Conservation (phyloP, 2,113 vertebrate species). For the Notarius lentiginosus region DNA sequence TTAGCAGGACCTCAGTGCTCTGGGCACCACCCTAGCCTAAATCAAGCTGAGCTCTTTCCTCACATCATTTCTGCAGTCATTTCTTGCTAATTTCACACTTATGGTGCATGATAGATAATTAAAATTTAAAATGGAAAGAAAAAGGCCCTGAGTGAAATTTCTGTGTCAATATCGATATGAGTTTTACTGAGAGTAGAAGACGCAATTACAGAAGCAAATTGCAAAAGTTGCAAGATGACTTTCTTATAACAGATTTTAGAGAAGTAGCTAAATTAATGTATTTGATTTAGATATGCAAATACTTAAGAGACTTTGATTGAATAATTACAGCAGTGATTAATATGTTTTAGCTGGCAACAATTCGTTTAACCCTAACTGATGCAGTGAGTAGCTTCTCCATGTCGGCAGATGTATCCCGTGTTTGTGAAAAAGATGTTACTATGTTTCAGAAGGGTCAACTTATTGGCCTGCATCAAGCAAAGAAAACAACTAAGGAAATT, state of each 20-base stretch:
- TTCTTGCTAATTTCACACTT: conserved; percentile 37
- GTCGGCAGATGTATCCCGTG: no score
- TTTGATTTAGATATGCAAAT: background rate
- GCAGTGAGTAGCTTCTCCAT: no score
- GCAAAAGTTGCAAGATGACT: background rate
- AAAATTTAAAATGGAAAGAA: conserved; percentile 18
- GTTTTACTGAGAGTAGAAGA: conserved; percentile 1
- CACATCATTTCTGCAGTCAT: conserved; percentile 14
- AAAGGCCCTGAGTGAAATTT: conserved; percentile 11
- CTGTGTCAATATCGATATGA: background rate
- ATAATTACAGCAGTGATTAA: no score
- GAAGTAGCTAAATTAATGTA: background rate
- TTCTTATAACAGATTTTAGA: background rate
- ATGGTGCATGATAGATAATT: conserved; percentile 28
- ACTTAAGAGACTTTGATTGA: background rate
- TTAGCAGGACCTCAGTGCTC: conserved; percentile 24
- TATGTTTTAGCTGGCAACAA: no score
- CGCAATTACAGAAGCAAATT: background rate
- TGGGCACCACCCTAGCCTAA: conserved; percentile 15
- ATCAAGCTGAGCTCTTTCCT: conserved; percentile 27
- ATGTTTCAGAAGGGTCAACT: no score
- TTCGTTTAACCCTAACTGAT: no score
- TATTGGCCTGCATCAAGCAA: no score
- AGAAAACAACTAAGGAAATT: no score
- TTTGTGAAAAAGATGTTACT: no score